Percentiles rank a stretch among this genome's conserved stretches.
phyloP scores from a whole-genome alignment of 2,797 vertebrate species.

The Podargus strigoides region DNA sequence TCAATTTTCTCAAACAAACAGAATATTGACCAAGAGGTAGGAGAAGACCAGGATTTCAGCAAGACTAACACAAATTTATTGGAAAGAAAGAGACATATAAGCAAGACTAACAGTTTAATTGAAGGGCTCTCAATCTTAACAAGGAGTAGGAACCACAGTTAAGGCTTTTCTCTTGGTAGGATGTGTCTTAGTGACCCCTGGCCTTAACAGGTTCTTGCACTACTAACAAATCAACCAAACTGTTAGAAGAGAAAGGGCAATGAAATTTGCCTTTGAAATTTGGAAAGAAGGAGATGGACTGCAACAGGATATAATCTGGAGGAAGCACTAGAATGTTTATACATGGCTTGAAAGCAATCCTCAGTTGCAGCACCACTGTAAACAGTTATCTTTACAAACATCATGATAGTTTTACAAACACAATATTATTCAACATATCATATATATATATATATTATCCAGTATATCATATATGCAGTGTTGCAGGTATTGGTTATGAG shows the following conservation, averaged over 20 bases:
- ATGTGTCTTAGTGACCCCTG: not conserved
- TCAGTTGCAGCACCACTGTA: not conserved
- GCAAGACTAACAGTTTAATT: not conserved
- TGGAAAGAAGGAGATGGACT: not conserved
- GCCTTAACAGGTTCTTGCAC: not conserved
- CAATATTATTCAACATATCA: not conserved
- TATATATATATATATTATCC: not conserved
- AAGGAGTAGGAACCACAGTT: not conserved
- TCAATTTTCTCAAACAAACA: not conserved
- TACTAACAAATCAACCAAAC: not conserved
- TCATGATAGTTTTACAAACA: not conserved
- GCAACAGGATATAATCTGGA: not conserved
- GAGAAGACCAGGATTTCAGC: not conserved
- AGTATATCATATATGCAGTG: not conserved
- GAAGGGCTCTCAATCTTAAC: not conserved
- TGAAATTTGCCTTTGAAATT: not conserved
- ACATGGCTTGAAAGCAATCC: not conserved
- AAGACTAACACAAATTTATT: not conserved
- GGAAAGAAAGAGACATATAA: not conserved
- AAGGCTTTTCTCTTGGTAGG: not conserved
- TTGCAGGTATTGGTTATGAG: not conserved
- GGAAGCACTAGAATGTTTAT: not conserved
- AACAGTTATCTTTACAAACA: not conserved
- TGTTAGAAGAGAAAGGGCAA: not conserved
- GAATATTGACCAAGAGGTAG: not conserved